These are phyloP conservation scores for Agriotes lineatus DNA, from an alignment of 2,888 invertebrate species.

Conservation along the genomic window DNA sequence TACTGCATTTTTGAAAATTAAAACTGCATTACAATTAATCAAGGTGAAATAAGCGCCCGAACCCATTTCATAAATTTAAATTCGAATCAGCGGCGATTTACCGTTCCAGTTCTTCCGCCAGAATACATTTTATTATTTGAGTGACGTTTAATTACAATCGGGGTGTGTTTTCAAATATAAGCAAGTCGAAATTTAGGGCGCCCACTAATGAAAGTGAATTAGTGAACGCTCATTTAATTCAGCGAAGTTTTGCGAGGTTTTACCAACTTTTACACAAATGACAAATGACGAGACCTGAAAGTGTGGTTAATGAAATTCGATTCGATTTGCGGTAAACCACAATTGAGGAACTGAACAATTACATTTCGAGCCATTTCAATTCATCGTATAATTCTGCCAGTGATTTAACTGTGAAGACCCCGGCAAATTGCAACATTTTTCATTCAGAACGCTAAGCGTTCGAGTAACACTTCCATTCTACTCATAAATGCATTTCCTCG, in stretches of 20 bases:
- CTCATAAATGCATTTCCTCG: conserved; percentile 26
- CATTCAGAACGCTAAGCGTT: conserved; percentile 24
- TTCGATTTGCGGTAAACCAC: conserved; percentile 44
- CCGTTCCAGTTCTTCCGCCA: conserved; percentile 14
- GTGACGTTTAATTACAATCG: conserved; percentile 27
- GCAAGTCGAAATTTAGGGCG: conserved; percentile 12
- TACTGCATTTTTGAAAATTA: not conserved
- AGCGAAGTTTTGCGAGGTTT: conserved; percentile 41
- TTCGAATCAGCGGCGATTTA: conserved; percentile 9
- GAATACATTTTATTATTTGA: conserved; percentile 32
- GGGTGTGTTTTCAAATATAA: conserved; percentile 25
- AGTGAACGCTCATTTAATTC: conserved; percentile 41
- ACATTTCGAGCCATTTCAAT: conserved; percentile 44
- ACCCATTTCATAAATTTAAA: not conserved
- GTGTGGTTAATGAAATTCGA: conserved; percentile 45
- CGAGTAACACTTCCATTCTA: conserved; percentile 6
- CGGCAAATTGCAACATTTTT: conserved; percentile 41
- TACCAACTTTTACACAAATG: conserved; percentile 44
- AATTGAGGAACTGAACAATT: conserved; percentile 45
- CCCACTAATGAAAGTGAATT: conserved; percentile 41
- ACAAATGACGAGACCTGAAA: conserved; percentile 43
- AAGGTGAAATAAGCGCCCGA: too few relatives aligned
- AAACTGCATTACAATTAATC: too few relatives aligned
- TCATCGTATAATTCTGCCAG: conserved; percentile 40
- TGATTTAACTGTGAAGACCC: conserved; percentile 38